Conservation (phyloP, 2,113 vertebrate species). For the Nymphicus hollandicus region DNA sequence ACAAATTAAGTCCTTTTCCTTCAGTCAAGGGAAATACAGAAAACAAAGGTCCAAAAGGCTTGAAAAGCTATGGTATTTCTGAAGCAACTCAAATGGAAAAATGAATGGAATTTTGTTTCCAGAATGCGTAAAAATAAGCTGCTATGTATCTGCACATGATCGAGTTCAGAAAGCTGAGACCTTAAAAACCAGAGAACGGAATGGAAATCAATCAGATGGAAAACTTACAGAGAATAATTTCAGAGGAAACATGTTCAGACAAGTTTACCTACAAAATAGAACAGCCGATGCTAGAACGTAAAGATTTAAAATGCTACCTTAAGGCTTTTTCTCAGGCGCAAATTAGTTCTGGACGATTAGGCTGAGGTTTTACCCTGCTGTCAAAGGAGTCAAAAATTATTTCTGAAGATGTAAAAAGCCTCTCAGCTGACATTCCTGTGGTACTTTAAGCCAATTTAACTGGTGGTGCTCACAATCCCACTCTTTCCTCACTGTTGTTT, state of each 20-base stretch:
- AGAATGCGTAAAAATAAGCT: not conserved
- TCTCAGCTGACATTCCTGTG: not conserved
- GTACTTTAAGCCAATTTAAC: not conserved
- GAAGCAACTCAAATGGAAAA: not conserved
- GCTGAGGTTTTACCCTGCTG: not conserved
- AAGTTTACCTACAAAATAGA: not conserved
- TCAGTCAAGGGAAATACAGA: not conserved
- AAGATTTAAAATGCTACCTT: conserved; percentile 13
- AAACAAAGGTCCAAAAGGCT: not conserved
- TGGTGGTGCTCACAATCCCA: not conserved
- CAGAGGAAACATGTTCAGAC: not conserved
- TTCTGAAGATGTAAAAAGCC: not conserved
- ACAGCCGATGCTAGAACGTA: fast-evolving
- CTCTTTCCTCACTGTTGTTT: not conserved
- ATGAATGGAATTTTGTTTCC: not conserved
- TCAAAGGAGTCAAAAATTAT: not conserved
- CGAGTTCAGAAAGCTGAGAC: not conserved
- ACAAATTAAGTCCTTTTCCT: not conserved
- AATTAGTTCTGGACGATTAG: conserved; percentile 11
- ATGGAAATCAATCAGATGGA: not conserved
- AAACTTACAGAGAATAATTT: not conserved
- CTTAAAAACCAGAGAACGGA: not conserved
- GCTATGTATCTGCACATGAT: not conserved
- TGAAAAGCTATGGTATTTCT: not conserved
- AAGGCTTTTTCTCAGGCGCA: conserved; percentile 1